phyloP scores from a whole-genome alignment of 2,797 vertebrate genomes.

The Adrianichthys oophorus region DNA sequence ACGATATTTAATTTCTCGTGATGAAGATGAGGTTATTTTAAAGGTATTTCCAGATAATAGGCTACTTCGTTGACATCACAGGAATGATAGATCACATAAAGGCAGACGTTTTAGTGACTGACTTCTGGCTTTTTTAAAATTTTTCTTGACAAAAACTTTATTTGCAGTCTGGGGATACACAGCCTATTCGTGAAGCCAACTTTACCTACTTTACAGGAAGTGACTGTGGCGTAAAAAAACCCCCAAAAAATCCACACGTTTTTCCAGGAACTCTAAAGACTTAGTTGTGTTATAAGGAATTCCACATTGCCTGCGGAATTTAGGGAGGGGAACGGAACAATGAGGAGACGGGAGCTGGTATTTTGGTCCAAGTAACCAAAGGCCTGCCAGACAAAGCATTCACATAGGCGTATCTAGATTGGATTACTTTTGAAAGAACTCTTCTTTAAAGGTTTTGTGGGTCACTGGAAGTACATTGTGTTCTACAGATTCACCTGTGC shows the following conservation, averaged over 20 bases:
- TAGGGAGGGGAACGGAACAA: slow-evolving; percentile 52
- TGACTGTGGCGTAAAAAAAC: background rate
- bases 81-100: no score
- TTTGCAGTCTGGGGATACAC: no score
- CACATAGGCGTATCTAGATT: slow-evolving; percentile 48
- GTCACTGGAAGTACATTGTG: slow-evolving; percentile 16
- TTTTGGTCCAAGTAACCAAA: slow-evolving; percentile 71
- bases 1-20: background rate
- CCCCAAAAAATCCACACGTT: background rate
- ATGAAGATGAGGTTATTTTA: no score
- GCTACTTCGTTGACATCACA: no score
- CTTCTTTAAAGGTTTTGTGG: slow-evolving; percentile 1
- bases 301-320: slow-evolving; percentile 66
- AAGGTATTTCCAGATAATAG: no score
- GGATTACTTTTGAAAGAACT: slow-evolving; percentile 55
- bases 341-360: slow-evolving; percentile 61
- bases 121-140: no score
- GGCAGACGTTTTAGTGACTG: no score
- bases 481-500: slow-evolving; percentile 17
- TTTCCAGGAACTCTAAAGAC: slow-evolving; percentile 2
- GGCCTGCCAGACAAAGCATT: slow-evolving; percentile 61
- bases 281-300: slow-evolving; percentile 11
- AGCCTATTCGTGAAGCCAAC: background rate
- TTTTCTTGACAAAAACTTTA: no score
- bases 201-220: background rate